Base-by-base conservation (phyloP, 1,140 invertebrate genomes). In the Maconellicoccus hirsutus region DNA sequence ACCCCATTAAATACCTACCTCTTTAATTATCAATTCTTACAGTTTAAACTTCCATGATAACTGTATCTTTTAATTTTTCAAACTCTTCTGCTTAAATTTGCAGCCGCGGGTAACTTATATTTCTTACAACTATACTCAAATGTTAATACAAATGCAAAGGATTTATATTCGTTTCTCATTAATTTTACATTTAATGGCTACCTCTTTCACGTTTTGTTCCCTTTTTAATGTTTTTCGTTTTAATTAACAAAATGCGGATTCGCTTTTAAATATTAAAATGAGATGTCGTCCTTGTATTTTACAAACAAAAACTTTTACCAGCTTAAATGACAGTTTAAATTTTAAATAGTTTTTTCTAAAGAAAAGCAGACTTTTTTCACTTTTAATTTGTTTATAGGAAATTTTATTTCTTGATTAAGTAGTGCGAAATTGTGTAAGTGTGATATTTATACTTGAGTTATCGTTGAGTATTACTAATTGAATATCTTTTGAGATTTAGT, bases 121-220 rank as follows among this genome's bases (percentile, higher is more conserved):
- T 52, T 52, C 42, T 52, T 52, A 52, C 2, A 52, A 52, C 42
- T 52, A 16, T 52, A 52, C 42, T 52, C 2, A 16, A 52, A 52
- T 2, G 42, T 19, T 6, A 52, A 52, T 52, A 52, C 2, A 52
- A 19, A 52, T 52, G 42, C 42, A 16, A 52, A 52, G 42, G 42
- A 52, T 52, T 52, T 52, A 16, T 52, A 52, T 52, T 52, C 42
- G 42, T 52, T 52, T 52, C 42, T 52, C 42, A 52, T 52, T 52
- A 52, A 52, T 52, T 52, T 52, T 52, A 52, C 16, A 52, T 52
- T 52, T 52, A 52, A 52, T 16, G 42, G 42, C 42, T 52, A 52
- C n/a, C n/a, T 52, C 42, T 52, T 52, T 52, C n/a, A 19, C 42
- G 42, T 52, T 19, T 38, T 52, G 42, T 14, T 52, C n/a, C 42